Percentiles rank a stretch among this genome's conserved stretches.
These are phyloP conservation scores for Grallaria varia DNA, from an alignment of 2,113 vertebrate genomes.

Conservation along the genomic window DNA sequence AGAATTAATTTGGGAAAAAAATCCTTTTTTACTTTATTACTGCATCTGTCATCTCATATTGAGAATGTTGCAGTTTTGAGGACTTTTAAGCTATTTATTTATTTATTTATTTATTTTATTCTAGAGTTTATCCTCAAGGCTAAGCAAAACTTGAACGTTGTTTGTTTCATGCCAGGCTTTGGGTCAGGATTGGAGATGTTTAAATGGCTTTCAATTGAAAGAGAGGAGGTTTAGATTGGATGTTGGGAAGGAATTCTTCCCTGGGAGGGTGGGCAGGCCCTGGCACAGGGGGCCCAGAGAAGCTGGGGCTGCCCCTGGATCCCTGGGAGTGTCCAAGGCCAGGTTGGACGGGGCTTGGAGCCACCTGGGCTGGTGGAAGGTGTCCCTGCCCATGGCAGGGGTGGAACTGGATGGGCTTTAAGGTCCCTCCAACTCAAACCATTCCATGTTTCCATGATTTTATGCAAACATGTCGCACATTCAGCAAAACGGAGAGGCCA, in stretches of 20 bases:
- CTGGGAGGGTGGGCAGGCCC: not conserved
- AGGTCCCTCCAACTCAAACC: not conserved
- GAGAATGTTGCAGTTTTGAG: not conserved
- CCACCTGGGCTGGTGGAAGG: not conserved
- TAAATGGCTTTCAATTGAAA: not conserved
- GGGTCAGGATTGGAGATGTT: not conserved
- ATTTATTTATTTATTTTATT: not conserved
- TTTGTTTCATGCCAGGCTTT: accelerated
- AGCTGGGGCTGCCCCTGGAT: not conserved
- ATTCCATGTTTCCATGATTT: no score
- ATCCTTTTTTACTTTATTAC: not conserved
- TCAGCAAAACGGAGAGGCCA: not conserved
- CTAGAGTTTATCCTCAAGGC: not conserved
- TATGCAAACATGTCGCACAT: not conserved
- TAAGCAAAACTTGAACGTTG: not conserved
- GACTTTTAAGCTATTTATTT: not conserved
- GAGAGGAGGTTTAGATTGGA: not conserved
- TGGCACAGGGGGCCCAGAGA: not conserved
- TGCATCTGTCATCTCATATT: accelerated
- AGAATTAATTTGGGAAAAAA: not conserved
- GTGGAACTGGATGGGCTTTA: not conserved
- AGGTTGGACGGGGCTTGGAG: not conserved
- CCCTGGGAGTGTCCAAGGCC: not conserved
- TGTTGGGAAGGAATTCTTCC: not conserved
- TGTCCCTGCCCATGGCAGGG: not conserved